Evolutionary conservation across 2,113 vertebrate genomes (phyloP), one percentile per base, ranked within the genome.

Genomic region (Corythaixoides concolor): DNA sequence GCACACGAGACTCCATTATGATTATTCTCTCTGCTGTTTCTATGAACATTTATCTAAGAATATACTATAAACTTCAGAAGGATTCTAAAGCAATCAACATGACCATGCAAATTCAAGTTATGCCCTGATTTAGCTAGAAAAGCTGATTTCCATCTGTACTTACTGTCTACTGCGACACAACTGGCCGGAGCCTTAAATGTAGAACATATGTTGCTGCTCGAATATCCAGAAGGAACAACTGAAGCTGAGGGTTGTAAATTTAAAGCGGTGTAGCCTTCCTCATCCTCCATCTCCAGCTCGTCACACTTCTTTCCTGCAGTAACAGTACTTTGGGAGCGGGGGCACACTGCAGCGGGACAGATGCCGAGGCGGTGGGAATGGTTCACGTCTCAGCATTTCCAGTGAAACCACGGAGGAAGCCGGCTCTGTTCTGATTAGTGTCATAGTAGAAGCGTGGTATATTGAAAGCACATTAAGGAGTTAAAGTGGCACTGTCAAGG

Each of bases 191-290:
- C 41, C 50, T 86, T 89, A 52, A 77, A 68, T 23, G 33, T 30
- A 68, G 81, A 82, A 69, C 32, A 11, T 59, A 90, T 79, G n/a
- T 64, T 68, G 43, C 43, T 90, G 37, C 27, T 87, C 1, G 20
- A 55, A 58, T 93, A 69, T 68, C 82, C 24, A 17, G 28, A 23
- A 64, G 37, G 27, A 59, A 23, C 26, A 68, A 59, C n/a, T 64
- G 86, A 78, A 87, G 67, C 16, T 73, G 66, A 47, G 32, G 67
- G 72, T 64, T 8, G 55, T 58, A 95, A 87, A 75, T 95, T 95
- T 87, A 95, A 69, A 59, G 87, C 6, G 0, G 94, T 95, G 60
- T 93, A 93, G 37, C 90, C 94, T 83, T 95, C 94, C 17, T 95
- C 86, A 83, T 95, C 90, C 82, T 93, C 86, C 94, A 95, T 93